Evolutionary conservation across 2,113 vertebrate species (phyloP), one percentile per base, ranked within the genome.

Genomic region (Nematolebias whitei): DNA sequence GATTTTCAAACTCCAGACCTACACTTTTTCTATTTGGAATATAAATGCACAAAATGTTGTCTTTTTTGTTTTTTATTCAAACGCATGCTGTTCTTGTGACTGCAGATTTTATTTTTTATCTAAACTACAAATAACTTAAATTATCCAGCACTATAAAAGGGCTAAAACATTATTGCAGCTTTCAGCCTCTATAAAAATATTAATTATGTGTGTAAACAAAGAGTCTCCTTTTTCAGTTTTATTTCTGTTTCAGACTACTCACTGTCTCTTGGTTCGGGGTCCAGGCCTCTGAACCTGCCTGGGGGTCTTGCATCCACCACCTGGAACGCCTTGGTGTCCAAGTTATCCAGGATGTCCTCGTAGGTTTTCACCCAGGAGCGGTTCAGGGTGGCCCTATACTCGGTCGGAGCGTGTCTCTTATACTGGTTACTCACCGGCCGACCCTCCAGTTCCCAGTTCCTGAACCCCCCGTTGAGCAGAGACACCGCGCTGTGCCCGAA

Each of bases 211-310:
- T 26, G 51, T 19, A 10, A 29, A 12, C 15, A 15, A 15, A 53
- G 15, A n/a, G 26, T 32, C 22, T 29, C 50, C 24, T 29, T 16
- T 44, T 44, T 50, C 12, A 50, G 2, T 12, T 13, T 49, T 10
- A 6, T 51, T 29, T 4, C 22, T 24, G 3, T 15, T 15, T 10
- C 38, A 24, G 24, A 16, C 18, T 53, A 72, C 86, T 93, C 90
- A 98, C 97, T 94, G 65, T 95, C 93, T 89, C 94, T 88, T 51
- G 96, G 96, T 68, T 98, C 97, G 0, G 96, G 94, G 20, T 98
- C 94, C 0, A 91, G 75, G 50, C 97, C 96, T 23, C 59, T 82
- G 91, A 96, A 98, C 23, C 96, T 90, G 47, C 96, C 95, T 0
- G 89, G 48, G 2, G 93, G 78, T 0, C 96, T 93, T 1, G 95